Evolutionary conservation across 2,888 invertebrate species (phyloP).

Genomic region (Salpingus planirostris): DNA sequence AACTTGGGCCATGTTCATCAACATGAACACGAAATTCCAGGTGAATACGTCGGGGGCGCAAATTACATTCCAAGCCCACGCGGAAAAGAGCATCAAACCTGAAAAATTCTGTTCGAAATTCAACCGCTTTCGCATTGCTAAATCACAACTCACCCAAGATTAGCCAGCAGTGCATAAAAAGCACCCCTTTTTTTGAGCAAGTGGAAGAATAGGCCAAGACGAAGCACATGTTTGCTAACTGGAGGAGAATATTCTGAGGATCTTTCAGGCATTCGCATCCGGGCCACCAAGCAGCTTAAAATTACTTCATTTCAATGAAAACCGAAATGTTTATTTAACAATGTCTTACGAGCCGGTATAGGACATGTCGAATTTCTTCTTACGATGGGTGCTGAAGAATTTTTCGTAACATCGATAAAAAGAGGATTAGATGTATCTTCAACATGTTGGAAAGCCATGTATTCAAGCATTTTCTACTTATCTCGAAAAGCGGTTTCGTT

Average conservation of each 20-base stretch:
- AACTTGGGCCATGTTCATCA: constrained; percentile 72
- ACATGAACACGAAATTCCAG: constrained; percentile 77
- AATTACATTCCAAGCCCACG: constrained; percentile 86
- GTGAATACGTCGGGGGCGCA: constrained; percentile 82
- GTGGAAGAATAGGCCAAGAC: constrained; percentile 73
- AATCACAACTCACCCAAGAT: constrained; percentile 53
- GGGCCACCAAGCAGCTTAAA: constrained; percentile 53
- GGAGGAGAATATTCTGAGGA: constrained; percentile 63
- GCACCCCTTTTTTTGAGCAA: constrained; percentile 66
- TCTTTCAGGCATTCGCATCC: constrained; percentile 68
- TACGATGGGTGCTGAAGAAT: no score
- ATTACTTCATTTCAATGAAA: no score
- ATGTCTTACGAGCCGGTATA: no score
- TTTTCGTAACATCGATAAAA: no score
- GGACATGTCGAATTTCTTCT: no score
- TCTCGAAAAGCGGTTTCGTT: no score
- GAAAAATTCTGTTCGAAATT: constrained; percentile 18
- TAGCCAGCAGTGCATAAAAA: constrained; percentile 74
- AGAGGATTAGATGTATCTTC: no score
- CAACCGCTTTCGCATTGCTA: background rate
- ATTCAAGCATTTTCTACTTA: no score
- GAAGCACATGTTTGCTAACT: constrained; percentile 71
- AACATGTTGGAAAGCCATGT: no score
- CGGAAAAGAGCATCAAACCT: constrained; percentile 73
- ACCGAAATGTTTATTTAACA: no score